These are phyloP conservation scores for Hiodon alosoides DNA, from an alignment of 2,113 vertebrate species.

Conservation along the genomic window DNA sequence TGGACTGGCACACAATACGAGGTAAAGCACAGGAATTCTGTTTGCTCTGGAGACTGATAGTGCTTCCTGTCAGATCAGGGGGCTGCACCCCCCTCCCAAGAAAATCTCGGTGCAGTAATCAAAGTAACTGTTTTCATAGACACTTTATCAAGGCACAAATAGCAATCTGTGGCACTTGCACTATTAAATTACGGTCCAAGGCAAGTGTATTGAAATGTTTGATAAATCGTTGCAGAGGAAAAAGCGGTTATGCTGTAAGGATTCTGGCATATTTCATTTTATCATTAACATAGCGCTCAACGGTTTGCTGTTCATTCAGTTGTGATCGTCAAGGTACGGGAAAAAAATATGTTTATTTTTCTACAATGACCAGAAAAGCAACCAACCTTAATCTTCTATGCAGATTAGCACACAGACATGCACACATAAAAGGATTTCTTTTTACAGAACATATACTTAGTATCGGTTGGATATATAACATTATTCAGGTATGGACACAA, in stretches of 20 bases:
- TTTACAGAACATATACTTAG: not conserved
- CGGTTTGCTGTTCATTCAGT: slow-evolving; percentile 42
- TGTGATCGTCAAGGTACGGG: slow-evolving; percentile 37
- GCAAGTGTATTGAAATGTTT: slow-evolving; percentile 49
- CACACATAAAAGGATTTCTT: slow-evolving; percentile 4
- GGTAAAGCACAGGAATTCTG: not conserved
- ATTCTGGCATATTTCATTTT: slow-evolving; percentile 47
- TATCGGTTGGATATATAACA: too few species aligned
- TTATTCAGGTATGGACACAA: too few species aligned
- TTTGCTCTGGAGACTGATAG: slow-evolving; percentile 16
- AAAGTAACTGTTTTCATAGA: slow-evolving; percentile 33
- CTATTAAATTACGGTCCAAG: slow-evolving; percentile 39
- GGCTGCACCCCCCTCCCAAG: not conserved
- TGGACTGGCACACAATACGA: not conserved
- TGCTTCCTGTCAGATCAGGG: slow-evolving; percentile 9
- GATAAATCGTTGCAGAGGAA: slow-evolving; percentile 49
- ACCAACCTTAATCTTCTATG: slow-evolving; percentile 62
- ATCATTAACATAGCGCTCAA: slow-evolving; percentile 57
- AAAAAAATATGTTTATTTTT: slow-evolving; percentile 53
- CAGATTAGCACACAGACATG: slow-evolving; percentile 37
- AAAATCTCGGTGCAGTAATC: slow-evolving; percentile 24
- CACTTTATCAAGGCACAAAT: slow-evolving; percentile 35
- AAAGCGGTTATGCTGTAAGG: slow-evolving; percentile 52
- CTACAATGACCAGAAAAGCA: slow-evolving; percentile 62
- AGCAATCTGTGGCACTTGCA: slow-evolving; percentile 29